Base-by-base conservation (phyloP, 2,113 vertebrate species). In the Ascaphus truei region DNA sequence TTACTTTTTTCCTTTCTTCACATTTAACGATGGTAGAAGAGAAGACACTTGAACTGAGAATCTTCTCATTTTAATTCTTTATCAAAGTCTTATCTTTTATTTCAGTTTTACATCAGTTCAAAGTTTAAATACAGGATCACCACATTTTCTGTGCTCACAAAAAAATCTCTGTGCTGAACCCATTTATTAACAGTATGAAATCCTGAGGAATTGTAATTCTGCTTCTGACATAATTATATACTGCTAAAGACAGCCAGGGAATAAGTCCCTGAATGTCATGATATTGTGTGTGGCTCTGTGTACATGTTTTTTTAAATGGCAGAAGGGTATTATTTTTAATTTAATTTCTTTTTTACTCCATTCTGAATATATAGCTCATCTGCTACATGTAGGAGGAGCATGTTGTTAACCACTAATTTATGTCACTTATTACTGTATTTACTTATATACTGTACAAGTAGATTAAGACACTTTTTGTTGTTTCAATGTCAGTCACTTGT, bases 211-310 rank as follows among this genome's bases (percentile, higher is more conserved):
- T 59, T 37, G 66, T 66, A 66, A 66, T 56, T 66, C 18, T 29
- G 51, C 26, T 22, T 43, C 51, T 66, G 63, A 43, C 45, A 66
- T 41, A 41, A 33, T 43, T 25, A 56, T 63, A 50, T 50, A 63
- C 29, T 51, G 18, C 51, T 20, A 13, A 41, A 29, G 22, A 53
- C 20, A 41, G n/a, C 12, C 20, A 39, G 33, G n/a, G n/a, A n/a
- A n/a, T n/a, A n/a, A 16, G 34, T 52, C 37, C n/a, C n/a, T 20
- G 39, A 3, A 2, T 16, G 39, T 3, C n/a, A n/a, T n/a, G n/a
- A n/a, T n/a, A n/a, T n/a, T n/a, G n/a, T n/a, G n/a, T n/a, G n/a
- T n/a, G n/a, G n/a, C n/a, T n/a, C n/a, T n/a, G n/a, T n/a, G n/a
- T n/a, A n/a, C n/a, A n/a, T n/a, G n/a, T n/a, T n/a, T n/a, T n/a